phyloP scores from a whole-genome alignment of 2,888 invertebrate genomes.

The Sympetrum striolatum region DNA sequence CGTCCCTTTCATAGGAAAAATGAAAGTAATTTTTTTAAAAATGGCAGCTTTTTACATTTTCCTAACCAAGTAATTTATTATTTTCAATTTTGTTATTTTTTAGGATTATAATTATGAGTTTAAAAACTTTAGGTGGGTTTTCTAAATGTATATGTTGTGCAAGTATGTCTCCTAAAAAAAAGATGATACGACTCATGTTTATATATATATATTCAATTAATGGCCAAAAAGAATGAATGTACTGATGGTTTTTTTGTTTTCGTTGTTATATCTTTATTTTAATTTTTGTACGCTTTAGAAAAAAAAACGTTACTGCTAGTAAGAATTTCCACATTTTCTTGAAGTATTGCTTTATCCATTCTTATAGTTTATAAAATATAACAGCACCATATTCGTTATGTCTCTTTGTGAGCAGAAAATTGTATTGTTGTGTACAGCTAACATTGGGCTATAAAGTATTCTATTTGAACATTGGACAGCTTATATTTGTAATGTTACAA shows the following conservation, averaged over 20 bases:
- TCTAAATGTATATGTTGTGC: constrained; percentile 28
- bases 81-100: constrained; percentile 15
- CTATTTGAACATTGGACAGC: constrained; percentile 37
- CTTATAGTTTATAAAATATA: constrained; percentile 30
- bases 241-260: constrained; percentile 21
- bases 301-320: constrained; percentile 7
- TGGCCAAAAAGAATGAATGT: constrained; percentile 28
- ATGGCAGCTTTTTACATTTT: constrained; percentile 34
- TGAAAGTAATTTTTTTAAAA: background rate
- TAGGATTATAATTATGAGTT: background rate
- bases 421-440: constrained; percentile 44
- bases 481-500: constrained; percentile 41
- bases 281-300: constrained; percentile 24
- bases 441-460: constrained; percentile 37
- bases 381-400: constrained; percentile 16
- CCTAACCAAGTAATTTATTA: constrained; percentile 18
- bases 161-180: background rate
- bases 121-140: background rate
- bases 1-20: constrained; percentile 40
- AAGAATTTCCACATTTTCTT: constrained; percentile 5
- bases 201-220: constrained; percentile 6
- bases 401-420: constrained; percentile 28
- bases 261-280: constrained; percentile 33
- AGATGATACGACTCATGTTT: constrained; percentile 20
- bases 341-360: constrained; percentile 25